phyloP scores from a whole-genome alignment of 2,113 vertebrate genomes.

The Pitta sordida region DNA sequence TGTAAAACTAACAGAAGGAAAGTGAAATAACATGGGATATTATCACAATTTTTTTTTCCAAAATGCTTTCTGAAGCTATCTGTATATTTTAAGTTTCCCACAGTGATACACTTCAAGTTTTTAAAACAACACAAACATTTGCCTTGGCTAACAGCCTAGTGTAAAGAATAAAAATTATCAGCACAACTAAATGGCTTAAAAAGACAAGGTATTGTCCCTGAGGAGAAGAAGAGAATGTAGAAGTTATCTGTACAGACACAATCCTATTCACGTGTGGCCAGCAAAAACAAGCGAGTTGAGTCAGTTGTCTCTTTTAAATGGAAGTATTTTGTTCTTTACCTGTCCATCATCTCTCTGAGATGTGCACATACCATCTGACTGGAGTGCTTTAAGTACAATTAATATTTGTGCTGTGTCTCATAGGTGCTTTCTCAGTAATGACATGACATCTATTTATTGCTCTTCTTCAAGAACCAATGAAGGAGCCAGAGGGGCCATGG shows the following conservation, averaged over 20 bases:
- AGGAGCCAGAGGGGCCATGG: background rate
- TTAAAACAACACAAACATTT: slow-evolving; percentile 71
- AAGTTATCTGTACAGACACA: slow-evolving; percentile 5
- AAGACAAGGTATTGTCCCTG: slow-evolving; percentile 46
- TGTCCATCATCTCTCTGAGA: slow-evolving; percentile 55
- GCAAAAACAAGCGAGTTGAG: slow-evolving; percentile 10
- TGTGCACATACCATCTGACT: background rate
- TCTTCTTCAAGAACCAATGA: background rate
- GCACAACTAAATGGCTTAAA: slow-evolving; percentile 22
- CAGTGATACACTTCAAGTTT: slow-evolving; percentile 68
- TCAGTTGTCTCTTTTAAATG: background rate
- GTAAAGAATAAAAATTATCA: slow-evolving; percentile 60
- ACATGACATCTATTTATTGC: slow-evolving; percentile 10
- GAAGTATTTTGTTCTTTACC: background rate
- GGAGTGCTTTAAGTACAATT: background rate
- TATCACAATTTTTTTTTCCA: slow-evolving; percentile 31
- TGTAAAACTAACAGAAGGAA: slow-evolving; percentile 12
- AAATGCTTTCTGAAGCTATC: slow-evolving; percentile 69
- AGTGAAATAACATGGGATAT: slow-evolving; percentile 40
- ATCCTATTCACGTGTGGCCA: slow-evolving; percentile 48
- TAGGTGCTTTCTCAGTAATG: background rate
- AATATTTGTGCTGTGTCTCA: slow-evolving; percentile 23
- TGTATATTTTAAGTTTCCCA: slow-evolving; percentile 72
- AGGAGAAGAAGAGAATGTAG: slow-evolving; percentile 39
- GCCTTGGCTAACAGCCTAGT: slow-evolving; percentile 59